A percentile compares a stretch with the other conserved stretches of the same genome.
Conservation (phyloP, 37 sponge, comb jelly and placozoan genomes). For the Chondrilla cf. caribensis region DNA sequence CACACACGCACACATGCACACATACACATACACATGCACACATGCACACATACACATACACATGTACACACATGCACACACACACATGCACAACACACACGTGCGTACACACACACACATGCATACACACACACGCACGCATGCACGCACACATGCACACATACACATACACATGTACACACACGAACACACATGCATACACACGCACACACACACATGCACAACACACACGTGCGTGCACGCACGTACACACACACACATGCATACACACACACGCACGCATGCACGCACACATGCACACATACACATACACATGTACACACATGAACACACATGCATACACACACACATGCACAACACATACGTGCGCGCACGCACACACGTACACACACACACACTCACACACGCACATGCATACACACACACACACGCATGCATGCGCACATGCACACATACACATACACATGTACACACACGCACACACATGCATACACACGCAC, state of each 20-base stretch:
- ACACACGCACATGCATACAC: slow-evolving; percentile 8
- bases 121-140: background rate
- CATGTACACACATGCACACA: slow-evolving; percentile 2
- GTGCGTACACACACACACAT: slow-evolving; percentile 12
- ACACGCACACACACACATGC: no score
- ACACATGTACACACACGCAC: slow-evolving; percentile 1
- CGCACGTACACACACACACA: background rate
- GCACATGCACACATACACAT: background rate
- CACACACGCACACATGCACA: background rate
- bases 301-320: slow-evolving; percentile 9
- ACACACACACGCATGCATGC: background rate
- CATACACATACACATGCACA: background rate
- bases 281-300: slow-evolving; percentile 12
- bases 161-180: background rate
- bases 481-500: slow-evolving; percentile 4
- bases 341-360: slow-evolving; percentile 9
- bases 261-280: background rate
- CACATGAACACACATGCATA: background rate
- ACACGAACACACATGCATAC: no score
- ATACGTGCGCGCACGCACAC: background rate
- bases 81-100: slow-evolving; percentile 19
- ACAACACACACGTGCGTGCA: background rate
- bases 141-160: background rate
- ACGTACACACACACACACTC: slow-evolving; percentile 11
- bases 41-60: background rate